Conservation (phyloP, 2,113 vertebrate species). For the Alexandromys fortis region DNA sequence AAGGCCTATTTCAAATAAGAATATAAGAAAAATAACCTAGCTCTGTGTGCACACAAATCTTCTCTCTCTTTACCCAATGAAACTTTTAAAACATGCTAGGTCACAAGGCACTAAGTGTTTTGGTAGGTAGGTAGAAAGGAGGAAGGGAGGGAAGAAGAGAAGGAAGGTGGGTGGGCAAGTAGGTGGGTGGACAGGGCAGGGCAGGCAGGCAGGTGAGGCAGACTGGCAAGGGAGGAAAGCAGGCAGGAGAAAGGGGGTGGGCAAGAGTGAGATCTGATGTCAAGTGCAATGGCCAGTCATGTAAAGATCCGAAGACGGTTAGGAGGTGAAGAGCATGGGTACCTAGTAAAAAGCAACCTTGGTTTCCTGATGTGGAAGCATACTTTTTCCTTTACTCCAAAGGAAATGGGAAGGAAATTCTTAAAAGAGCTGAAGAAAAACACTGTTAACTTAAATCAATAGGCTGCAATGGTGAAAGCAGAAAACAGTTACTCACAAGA, state of each 20-base stretch:
- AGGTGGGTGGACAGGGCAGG: neutral
- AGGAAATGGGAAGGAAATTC: neutral
- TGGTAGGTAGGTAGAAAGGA: neutral
- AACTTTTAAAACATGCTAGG: neutral
- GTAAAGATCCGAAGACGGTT: neutral
- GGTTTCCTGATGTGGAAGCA: neutral
- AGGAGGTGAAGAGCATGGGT: neutral
- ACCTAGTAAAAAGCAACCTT: neutral
- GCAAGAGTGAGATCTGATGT: neutral
- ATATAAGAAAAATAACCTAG: neutral
- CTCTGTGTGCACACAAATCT: neutral
- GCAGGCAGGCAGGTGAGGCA: no score
- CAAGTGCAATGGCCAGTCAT: neutral
- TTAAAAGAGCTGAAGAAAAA: neutral
- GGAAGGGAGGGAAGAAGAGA: neutral
- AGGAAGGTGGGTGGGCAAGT: no score
- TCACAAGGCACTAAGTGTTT: neutral
- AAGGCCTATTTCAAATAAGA: neutral
- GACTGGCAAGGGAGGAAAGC: fast-evolving
- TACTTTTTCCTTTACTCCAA: neutral
- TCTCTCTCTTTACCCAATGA: neutral
- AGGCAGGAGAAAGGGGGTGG: neutral
- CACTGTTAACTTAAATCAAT: neutral
- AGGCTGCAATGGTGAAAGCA: neutral
- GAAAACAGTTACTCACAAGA: neutral